phyloP scores from a whole-genome alignment of 2,888 invertebrate species.

The Pardosa pseudoannulata region DNA sequence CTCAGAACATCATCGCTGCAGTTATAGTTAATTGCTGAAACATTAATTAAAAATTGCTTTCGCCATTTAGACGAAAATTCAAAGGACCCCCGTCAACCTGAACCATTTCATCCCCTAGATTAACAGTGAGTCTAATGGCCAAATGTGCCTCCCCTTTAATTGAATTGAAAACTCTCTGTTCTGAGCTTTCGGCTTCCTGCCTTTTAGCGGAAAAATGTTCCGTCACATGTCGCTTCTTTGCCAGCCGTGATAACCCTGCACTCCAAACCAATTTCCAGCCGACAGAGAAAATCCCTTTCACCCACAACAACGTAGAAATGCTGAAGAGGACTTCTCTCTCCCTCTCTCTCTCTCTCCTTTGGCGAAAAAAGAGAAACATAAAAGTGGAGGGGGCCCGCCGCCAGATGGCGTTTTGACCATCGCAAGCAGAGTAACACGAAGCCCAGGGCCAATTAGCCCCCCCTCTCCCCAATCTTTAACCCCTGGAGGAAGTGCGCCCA shows the following conservation, averaged over 20 bases:
- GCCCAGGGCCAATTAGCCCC: conserved; percentile 68
- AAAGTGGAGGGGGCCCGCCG: conserved; percentile 28
- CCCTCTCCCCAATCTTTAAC: conserved; percentile 61
- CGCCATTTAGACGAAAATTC: not conserved
- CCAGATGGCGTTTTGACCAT: conserved; percentile 72
- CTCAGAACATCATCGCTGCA: too few relatives aligned
- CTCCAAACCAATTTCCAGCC: conserved; percentile 59
- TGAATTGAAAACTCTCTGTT: not conserved
- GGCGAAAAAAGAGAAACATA: conserved; percentile 21
- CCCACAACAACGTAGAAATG: conserved; percentile 47
- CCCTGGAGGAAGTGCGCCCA: conserved; percentile 71
- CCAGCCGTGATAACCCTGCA: not conserved
- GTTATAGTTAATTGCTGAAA: too few relatives aligned
- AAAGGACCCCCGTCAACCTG: not conserved
- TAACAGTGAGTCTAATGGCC: not conserved
- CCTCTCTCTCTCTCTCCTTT: not conserved
- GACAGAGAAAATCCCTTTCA: conserved; percentile 63
- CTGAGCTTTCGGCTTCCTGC: not conserved
- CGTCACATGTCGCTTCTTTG: conserved; percentile 3
- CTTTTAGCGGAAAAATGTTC: not conserved
- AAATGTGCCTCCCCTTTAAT: conserved; percentile 4
- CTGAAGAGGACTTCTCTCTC: conserved; percentile 47
- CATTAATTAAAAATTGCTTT: too few relatives aligned
- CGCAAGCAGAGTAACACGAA: conserved; percentile 54
- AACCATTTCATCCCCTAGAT: not conserved